Evolutionary conservation across 2,888 invertebrate species (phyloP), one percentile per base, ranked within the genome.

Genomic region (Cheiracanthium punctorium): DNA sequence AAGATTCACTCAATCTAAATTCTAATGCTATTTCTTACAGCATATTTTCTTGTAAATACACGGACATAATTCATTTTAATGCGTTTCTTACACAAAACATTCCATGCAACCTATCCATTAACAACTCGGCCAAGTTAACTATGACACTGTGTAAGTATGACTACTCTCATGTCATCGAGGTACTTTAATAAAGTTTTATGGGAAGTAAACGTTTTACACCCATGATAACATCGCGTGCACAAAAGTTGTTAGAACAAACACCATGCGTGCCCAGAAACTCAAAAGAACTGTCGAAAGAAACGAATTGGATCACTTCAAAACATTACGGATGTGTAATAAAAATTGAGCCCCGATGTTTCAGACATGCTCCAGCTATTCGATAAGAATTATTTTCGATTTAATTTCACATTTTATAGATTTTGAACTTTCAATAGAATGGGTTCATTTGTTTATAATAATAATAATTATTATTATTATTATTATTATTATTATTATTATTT

Each of bases 261-360:
- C 43, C 20, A 12, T 82, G 74, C 75, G 81, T 82, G 81, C 29
- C 20, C 37, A 58, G 74, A 75, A 82, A 82, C 81, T 74, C 48
- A 43, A 43, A 82, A 75, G 81, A 70, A 75, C 52, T 69, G 80
- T 73, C 67, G 67, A 58, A 58, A 69, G 81, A 82, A 75, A 69
- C 67, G 69, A 41, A 75, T 70, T 82, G 70, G 69, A 37, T 52
- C 69, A 48, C 43, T n/a, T 52, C 48, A 14, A 80, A 82, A 70
- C 52, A 67, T 73, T 70, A 48, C 43, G 52, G 73, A 48, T 48
- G 14, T 48, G 14, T 17, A 48, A 48, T 48, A 48, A 48, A 48
- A 48, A 37, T 37, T 37, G 37, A 37, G 10, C 10, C 10, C 10
- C 4, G 37, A 10, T 37, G 10, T 10, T 37, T 37, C 37, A 37